Percentiles rank a stretch among this genome's conserved stretches.
These are phyloP conservation scores for Macrotus californicus DNA, from an alignment of 2,113 vertebrate species.

Conservation along the genomic window DNA sequence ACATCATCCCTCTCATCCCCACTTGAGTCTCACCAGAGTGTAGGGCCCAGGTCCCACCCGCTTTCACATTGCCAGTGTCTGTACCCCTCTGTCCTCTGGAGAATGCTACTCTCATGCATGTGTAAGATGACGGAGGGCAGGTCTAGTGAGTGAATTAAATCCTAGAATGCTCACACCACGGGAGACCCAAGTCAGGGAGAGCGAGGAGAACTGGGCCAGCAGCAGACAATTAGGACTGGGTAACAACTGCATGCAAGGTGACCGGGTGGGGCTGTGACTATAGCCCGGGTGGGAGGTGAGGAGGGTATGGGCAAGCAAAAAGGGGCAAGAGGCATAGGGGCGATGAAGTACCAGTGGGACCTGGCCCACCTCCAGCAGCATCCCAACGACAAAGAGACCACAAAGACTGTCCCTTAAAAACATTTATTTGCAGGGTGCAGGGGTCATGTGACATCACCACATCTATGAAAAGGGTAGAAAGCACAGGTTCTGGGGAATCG, in stretches of 20 bases:
- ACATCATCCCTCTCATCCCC: background rate
- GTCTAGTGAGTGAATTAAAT: background rate
- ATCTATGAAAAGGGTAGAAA: background rate
- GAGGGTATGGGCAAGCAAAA: background rate
- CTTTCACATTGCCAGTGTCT: background rate
- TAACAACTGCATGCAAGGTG: background rate
- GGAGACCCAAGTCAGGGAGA: background rate
- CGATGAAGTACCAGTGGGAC: background rate
- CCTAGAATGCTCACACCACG: background rate
- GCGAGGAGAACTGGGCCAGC: background rate
- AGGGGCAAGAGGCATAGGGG: background rate
- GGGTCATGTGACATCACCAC: background rate
- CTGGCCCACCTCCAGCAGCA: background rate
- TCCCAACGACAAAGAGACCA: background rate
- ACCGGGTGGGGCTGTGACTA: background rate
- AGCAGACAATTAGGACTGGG: background rate
- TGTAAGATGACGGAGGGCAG: background rate
- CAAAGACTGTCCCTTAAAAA: background rate
- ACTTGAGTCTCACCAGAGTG: background rate
- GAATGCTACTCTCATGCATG: background rate
- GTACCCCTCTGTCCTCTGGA: background rate
- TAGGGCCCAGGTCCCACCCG: background rate
- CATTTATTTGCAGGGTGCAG: constrained; percentile 34
- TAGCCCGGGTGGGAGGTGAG: background rate
- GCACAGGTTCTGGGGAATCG: background rate